These are phyloP conservation scores for Sebastes paucispinis DNA, from an alignment of 2,797 vertebrate species.

Conservation along the genomic window DNA sequence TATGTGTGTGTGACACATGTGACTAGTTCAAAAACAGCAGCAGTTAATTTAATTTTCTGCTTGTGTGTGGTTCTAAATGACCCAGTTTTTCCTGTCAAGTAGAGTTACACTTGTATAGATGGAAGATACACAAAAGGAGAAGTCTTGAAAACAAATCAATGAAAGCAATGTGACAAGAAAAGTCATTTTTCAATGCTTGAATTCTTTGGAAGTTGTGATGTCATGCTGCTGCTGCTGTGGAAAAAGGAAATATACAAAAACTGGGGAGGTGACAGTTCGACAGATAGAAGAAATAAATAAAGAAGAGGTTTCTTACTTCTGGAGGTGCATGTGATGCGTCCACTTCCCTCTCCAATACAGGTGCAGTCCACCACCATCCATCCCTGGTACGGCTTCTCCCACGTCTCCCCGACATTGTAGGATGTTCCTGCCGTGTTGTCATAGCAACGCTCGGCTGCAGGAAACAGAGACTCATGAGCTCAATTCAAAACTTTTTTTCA, in stretches of 20 bases:
- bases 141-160: not conserved
- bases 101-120: not conserved
- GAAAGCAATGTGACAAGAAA: not conserved
- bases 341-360: conserved; percentile 94
- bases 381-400: conserved; percentile 96
- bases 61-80: not conserved
- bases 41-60: not conserved
- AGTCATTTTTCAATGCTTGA: not conserved
- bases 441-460: conserved; percentile 93
- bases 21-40: not conserved
- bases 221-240: not conserved
- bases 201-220: not conserved
- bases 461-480: not conserved
- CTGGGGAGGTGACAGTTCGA: not conserved
- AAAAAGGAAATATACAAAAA: not conserved
- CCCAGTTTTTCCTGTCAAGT: not conserved
- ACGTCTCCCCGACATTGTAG: conserved; percentile 93
- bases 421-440: conserved; percentile 88
- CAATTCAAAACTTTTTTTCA: not conserved
- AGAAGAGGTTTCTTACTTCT: conserved; percentile 85
- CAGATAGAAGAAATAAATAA: not conserved
- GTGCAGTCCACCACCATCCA: conserved; percentile 99
- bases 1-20: not conserved
- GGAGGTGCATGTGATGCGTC: conserved; percentile 95
- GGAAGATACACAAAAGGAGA: not conserved